A percentile compares a stretch with the other conserved stretches of the same genome.
phyloP scores from a whole-genome alignment of 2,113 vertebrate species.

The Melospiza georgiana region DNA sequence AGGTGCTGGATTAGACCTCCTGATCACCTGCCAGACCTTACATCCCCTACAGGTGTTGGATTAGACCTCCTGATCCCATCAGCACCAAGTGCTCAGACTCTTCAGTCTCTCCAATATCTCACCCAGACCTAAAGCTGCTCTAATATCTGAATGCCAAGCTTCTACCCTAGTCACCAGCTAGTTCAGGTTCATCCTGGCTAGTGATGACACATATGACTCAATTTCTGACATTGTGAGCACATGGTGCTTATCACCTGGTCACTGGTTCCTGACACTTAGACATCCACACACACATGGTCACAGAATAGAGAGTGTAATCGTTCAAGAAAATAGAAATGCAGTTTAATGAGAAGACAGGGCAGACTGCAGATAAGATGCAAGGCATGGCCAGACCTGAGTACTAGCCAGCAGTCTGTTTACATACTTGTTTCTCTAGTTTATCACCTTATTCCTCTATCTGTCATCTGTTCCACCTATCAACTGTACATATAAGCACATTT shows the following conservation, averaged over 20 bases:
- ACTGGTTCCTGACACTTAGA: background rate
- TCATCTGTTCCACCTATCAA: background rate
- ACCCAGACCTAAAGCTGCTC: background rate
- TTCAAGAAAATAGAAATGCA: background rate
- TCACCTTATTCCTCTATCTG: background rate
- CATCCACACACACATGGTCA: background rate
- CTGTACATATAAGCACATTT: background rate
- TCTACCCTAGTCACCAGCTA: background rate
- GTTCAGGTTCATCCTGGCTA: background rate
- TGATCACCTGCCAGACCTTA: background rate
- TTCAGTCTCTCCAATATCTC: background rate
- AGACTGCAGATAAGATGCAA: background rate
- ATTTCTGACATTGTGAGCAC: background rate
- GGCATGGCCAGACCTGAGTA: background rate
- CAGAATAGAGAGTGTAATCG: fast-evolving
- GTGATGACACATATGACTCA: background rate
- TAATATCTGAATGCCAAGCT: background rate
- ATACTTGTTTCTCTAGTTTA: background rate
- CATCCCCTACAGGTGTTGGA: background rate
- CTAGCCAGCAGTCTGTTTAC: background rate
- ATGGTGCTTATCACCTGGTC: no score
- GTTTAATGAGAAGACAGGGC: background rate
- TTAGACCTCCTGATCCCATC: background rate
- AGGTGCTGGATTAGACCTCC: background rate
- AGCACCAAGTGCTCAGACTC: background rate